A percentile compares a stretch with the other conserved stretches of the same genome.
phyloP scores from a whole-genome alignment of 2,888 invertebrate genomes.

The Netelia inedita region DNA sequence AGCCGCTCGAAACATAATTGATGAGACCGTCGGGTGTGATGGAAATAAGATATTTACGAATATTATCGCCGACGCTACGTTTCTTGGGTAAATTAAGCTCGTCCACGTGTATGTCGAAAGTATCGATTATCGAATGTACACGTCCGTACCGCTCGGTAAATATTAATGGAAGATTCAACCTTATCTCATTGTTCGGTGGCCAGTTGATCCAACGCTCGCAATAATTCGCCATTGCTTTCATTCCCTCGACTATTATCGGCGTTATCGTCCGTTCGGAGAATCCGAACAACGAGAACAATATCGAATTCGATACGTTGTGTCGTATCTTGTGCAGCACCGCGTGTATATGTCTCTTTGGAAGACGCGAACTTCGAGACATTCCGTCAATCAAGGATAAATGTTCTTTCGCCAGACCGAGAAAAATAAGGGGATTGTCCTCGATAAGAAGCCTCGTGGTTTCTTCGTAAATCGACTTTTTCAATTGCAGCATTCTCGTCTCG shows the following conservation, averaged over 20 bases:
- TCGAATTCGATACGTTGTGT: not conserved
- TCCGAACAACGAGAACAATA: conserved; percentile 10
- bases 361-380: not conserved
- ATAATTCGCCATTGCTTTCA: conserved; percentile 4
- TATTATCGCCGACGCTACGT: conserved; percentile 22
- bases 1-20: conserved; percentile 41
- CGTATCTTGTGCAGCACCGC: conserved; percentile 18
- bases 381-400: not conserved
- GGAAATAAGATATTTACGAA: conserved; percentile 51
- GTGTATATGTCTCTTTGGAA: conserved; percentile 9
- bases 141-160: not conserved
- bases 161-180: not conserved
- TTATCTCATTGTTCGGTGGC: conserved; percentile 5
- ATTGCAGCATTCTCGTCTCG: not conserved
- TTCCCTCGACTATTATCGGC: not conserved
- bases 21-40: conserved; percentile 58
- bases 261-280: not conserved
- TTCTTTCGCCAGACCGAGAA: conserved; percentile 17
- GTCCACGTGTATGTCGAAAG: conserved; percentile 47
- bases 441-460: conserved; percentile 18
- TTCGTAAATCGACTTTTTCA: conserved; percentile 1
- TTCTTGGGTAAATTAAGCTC: conserved; percentile 1
- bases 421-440: conserved; percentile 8
- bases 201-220: conserved; percentile 8
- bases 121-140: conserved; percentile 48